Conservation (phyloP, 92 coral and sea anemone species). For the Porites evermanni region DNA sequence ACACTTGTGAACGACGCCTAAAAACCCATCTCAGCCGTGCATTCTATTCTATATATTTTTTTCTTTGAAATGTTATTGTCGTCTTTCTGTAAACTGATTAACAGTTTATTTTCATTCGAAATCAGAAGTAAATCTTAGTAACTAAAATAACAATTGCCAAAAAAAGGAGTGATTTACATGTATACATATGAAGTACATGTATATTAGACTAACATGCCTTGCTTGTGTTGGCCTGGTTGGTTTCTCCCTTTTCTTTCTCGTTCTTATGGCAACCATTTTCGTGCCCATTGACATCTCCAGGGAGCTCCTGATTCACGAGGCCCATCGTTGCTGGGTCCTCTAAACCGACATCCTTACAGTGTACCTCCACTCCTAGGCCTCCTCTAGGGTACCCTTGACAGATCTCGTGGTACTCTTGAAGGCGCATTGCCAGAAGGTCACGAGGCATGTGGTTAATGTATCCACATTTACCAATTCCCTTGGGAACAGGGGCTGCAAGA, state of each 20-base stretch:
- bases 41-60: too few relatives aligned
- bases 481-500: conserved; percentile 76
- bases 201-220: too few relatives aligned
- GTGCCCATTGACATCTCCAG: conserved; percentile 26
- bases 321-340: conserved; percentile 61
- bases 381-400: conserved; percentile 64
- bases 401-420: conserved; percentile 60
- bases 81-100: too few relatives aligned
- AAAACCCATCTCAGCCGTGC: too few relatives aligned
- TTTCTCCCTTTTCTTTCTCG: background rate
- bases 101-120: too few relatives aligned
- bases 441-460: conserved; percentile 64
- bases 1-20: too few relatives aligned
- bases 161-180: too few relatives aligned
- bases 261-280: conserved; percentile 11
- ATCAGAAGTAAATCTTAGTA: too few relatives aligned
- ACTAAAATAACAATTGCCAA: too few relatives aligned
- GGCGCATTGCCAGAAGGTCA: conserved; percentile 57
- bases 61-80: too few relatives aligned
- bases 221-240: too few relatives aligned
- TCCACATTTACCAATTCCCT: conserved; percentile 73
- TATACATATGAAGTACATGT: too few relatives aligned
- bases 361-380: conserved; percentile 74
- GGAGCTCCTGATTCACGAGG: conserved; percentile 35
- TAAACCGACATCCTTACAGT: conserved; percentile 76